A percentile compares a stretch with the other conserved stretches of the same genome.
phyloP scores from a whole-genome alignment of 2,888 invertebrate genomes.

The Drosophila quinaria region DNA sequence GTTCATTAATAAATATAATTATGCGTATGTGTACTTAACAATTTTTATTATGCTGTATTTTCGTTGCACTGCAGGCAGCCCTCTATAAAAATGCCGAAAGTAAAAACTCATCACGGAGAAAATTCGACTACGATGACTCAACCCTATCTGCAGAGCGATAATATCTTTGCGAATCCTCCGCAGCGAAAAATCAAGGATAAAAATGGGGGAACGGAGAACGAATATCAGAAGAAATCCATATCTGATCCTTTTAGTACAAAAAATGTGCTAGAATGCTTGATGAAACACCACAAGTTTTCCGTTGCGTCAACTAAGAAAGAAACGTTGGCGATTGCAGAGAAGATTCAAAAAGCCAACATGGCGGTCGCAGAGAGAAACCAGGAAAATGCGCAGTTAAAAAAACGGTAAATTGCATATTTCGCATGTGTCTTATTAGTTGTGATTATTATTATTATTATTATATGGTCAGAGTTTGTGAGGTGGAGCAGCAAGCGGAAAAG shows the following conservation, averaged over 20 bases:
- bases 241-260: constrained; percentile 8
- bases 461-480: neutral
- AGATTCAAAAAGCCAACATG: constrained; percentile 15
- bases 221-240: neutral
- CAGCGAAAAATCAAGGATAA: neutral
- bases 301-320: constrained; percentile 3
- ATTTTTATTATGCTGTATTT: neutral
- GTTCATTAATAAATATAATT: neutral
- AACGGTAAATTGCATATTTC: constrained; percentile 20
- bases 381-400: constrained; percentile 14
- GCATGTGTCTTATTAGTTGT: neutral
- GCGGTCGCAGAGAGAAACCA: neutral
- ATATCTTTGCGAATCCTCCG: neutral
- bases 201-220: neutral
- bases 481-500: neutral
- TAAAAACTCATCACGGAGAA: neutral
- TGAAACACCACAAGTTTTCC: neutral
- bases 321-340: neutral
- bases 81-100: constrained; percentile 13
- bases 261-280: constrained; percentile 19
- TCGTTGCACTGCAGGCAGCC: neutral
- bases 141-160: neutral
- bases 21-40: neutral
- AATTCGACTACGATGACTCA: neutral
- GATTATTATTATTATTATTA: neutral